These are phyloP conservation scores for Dendronephthya gigantea DNA, from an alignment of 64 coral and sea anemone genomes.

Conservation along the genomic window DNA sequence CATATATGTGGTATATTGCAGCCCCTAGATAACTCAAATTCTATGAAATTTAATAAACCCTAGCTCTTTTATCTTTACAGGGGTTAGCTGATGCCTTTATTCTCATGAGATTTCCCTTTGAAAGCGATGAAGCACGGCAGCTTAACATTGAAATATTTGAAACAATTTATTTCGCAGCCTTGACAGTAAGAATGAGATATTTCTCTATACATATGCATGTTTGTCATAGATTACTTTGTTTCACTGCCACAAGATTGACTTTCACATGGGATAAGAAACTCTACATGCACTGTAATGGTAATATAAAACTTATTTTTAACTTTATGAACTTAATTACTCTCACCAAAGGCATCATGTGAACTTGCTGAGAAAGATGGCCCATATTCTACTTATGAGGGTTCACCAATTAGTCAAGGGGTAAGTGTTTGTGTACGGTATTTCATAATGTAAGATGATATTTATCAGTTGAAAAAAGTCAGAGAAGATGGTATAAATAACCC, in stretches of 20 bases:
- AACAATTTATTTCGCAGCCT: slow-evolving; percentile 90
- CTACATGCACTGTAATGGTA: too few relatives aligned
- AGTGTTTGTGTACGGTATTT: not conserved
- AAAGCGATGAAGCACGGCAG: slow-evolving; percentile 63
- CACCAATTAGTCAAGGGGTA: slow-evolving; percentile 80
- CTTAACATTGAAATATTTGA: slow-evolving; percentile 92
- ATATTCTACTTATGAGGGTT: slow-evolving; percentile 81
- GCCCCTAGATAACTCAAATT: not conserved
- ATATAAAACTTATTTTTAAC: too few relatives aligned
- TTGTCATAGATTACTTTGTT: too few relatives aligned
- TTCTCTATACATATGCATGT: too few relatives aligned
- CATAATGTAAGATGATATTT: not conserved
- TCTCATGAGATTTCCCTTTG: slow-evolving; percentile 91
- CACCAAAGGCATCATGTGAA: slow-evolving; percentile 72
- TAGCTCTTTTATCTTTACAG: slow-evolving; percentile 32
- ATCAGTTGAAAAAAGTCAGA: not conserved
- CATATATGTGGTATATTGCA: too few relatives aligned
- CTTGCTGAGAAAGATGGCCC: slow-evolving; percentile 58
- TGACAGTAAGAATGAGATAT: slow-evolving; percentile 60
- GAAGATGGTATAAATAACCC: too few relatives aligned
- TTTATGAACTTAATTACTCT: not conserved
- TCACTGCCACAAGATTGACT: too few relatives aligned
- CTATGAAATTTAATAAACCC: not conserved
- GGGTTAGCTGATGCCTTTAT: slow-evolving; percentile 98
- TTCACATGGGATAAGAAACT: too few relatives aligned